Base-by-base conservation (phyloP, 2,888 invertebrate genomes). In the Quadroppia sp. region DNA sequence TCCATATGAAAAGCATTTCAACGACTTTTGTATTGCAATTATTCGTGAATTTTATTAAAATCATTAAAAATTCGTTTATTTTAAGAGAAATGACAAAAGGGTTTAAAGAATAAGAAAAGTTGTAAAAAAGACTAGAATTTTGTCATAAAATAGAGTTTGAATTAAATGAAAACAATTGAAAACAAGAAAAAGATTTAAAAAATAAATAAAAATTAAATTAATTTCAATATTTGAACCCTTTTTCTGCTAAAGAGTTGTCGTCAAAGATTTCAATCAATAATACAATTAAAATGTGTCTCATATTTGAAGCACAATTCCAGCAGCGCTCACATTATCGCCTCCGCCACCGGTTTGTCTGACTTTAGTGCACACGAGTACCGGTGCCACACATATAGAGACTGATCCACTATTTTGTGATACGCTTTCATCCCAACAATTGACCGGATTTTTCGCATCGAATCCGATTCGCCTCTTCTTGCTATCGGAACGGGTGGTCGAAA, bases 301-400 rank as follows among this genome's bases (percentile, higher is more conserved):
- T 6, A 75, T 53, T 75, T 75, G 75, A 48, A 75, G 30, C 17
- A 75, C 72, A 20, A 75, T 15, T 42, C 75, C 75, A 36, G 71
- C 72, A 23, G 75, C 75, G 32, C 53, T 56, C 28, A 72, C 90
- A 80, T 92, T 92, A 81, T 92, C 92, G 0, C 92, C 92, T 13
- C 91, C 92, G 0, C 92, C 92, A 0, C 90, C 92, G 0, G 92
- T 92, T 79, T 91, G 87, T 75, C 88, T 87, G 0, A 90, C 90
- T 78, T 89, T 86, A 0, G 90, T 91, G 80, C 92, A 92, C 2
- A 92, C 90, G 32, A 92, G 83, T 7, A 91, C 91, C 0, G 92
- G 92, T 0, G 92, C 90, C 6, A 92, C 86, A 82, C 92, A 92
- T 72, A 92, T 87, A 79, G 90, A 86, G 23, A 88, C 86, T 42